Percentiles rank a stretch among this genome's conserved stretches.
Evolutionary conservation across 1,140 invertebrate genomes (phyloP).

Genomic region (Brachionus sp.): DNA sequence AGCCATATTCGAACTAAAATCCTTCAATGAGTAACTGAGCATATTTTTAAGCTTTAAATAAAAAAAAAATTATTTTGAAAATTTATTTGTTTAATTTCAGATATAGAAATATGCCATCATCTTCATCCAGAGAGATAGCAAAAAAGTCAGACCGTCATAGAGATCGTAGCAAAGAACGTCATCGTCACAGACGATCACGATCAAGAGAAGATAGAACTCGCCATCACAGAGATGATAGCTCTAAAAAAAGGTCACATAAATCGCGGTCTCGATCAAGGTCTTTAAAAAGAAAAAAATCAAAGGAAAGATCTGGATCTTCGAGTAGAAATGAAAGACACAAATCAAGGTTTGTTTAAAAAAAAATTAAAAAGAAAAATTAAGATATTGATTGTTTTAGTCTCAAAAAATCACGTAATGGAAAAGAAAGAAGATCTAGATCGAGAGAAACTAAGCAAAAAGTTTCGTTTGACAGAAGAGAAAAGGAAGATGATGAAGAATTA

Average conservation of each 20-base stretch:
- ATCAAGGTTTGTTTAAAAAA: not conserved
- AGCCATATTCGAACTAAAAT: not conserved
- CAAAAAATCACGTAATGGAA: conserved; percentile 12
- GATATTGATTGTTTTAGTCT: not conserved
- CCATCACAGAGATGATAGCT: not conserved
- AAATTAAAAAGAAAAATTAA: not conserved
- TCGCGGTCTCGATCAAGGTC: conserved; percentile 2
- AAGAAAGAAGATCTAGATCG: not conserved
- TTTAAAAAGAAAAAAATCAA: not conserved
- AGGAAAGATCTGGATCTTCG: not conserved
- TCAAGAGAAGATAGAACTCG: not conserved
- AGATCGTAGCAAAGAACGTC: not conserved
- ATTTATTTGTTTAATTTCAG: not conserved
- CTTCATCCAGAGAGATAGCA: not conserved
- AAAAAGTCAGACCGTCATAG: not conserved
- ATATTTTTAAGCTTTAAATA: not conserved
- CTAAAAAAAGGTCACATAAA: not conserved
- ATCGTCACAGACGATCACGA: conserved; percentile 15
- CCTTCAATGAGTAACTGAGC: not conserved
- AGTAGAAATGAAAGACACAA: not conserved
- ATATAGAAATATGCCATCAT: not conserved
- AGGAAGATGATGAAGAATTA: not conserved
- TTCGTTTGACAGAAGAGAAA: not conserved
- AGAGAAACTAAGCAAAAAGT: not conserved
- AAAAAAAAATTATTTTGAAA: not conserved